These are phyloP conservation scores for Enteromius thamalakanensis DNA, from an alignment of 2,797 vertebrate species.

Conservation along the genomic window DNA sequence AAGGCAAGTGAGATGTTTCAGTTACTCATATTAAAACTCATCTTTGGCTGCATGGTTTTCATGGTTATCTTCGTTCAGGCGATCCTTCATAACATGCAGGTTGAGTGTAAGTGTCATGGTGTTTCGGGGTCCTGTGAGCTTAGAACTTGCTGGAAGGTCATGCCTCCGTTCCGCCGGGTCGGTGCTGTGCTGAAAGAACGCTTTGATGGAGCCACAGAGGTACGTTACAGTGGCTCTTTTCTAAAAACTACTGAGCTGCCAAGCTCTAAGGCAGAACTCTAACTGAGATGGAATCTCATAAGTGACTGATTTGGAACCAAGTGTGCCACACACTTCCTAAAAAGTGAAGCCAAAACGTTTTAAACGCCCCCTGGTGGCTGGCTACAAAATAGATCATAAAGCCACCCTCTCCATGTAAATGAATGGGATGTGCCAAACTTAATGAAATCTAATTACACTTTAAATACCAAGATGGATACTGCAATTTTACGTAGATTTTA, in stretches of 20 bases:
- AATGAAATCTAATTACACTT: not conserved
- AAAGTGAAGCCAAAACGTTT: not conserved
- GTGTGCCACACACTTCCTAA: not conserved
- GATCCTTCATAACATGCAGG: slow-evolving; percentile 82
- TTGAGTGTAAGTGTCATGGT: slow-evolving; percentile 81
- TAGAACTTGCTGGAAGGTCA: slow-evolving; percentile 82
- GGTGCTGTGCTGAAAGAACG: slow-evolving; percentile 80
- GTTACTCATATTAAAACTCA: not conserved
- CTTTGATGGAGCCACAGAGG: slow-evolving; percentile 80
- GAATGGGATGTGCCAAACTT: not conserved
- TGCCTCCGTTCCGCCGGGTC: slow-evolving; percentile 79
- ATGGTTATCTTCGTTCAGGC: slow-evolving; percentile 66
- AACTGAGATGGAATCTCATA: not conserved
- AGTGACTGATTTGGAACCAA: not conserved
- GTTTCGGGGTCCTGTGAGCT: slow-evolving; percentile 81
- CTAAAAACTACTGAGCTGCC: not conserved
- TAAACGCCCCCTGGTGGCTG: not conserved
- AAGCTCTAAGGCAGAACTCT: not conserved
- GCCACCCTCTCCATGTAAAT: not conserved
- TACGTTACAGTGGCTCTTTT: slow-evolving; percentile 52
- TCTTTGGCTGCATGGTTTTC: not conserved
- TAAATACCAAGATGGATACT: not conserved
- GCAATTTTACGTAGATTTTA: not conserved
- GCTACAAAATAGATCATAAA: not conserved
- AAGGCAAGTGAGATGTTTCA: slow-evolving; percentile 68